Evolutionary conservation across 1,140 invertebrate species (phyloP).

Genomic region (Cydia strobilella): DNA sequence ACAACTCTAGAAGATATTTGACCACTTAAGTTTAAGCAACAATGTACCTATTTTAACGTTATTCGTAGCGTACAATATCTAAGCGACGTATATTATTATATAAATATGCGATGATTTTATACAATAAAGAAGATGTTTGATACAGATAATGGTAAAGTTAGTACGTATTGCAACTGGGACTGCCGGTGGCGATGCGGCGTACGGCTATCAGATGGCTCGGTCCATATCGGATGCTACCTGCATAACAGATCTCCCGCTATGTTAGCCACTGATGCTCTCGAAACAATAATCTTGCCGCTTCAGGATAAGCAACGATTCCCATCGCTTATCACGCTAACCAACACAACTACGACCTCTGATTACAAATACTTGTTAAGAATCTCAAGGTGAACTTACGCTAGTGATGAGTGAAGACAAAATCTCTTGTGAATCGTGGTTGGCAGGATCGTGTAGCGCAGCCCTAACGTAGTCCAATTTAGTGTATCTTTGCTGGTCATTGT

Average conservation of each 20-base stretch:
- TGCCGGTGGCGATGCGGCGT: conserved; percentile 37
- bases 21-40: background rate
- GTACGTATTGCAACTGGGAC: conserved; percentile 37
- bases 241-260: conserved; percentile 29
- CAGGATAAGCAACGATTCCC: conserved; percentile 33
- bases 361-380: background rate
- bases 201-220: conserved; percentile 56
- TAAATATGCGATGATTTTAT: conserved; percentile 32
- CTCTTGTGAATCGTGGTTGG: background rate
- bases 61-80: conserved; percentile 15
- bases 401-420: background rate
- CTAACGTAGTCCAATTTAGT: conserved; percentile 26
- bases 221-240: conserved; percentile 57
- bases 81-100: conserved; percentile 28
- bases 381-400: background rate
- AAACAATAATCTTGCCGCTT: conserved; percentile 42
- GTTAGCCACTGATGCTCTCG: conserved; percentile 34
- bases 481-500: conserved; percentile 31
- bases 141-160: conserved; percentile 31
- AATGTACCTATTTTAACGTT: background rate
- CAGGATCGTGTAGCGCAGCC: background rate
- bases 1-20: background rate
- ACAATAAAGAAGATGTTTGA: conserved; percentile 33
- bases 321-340: conserved; percentile 1
- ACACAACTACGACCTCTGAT: background rate